Evolutionary conservation across 1,140 invertebrate genomes (phyloP).

Genomic region (Lethrus apterus): DNA sequence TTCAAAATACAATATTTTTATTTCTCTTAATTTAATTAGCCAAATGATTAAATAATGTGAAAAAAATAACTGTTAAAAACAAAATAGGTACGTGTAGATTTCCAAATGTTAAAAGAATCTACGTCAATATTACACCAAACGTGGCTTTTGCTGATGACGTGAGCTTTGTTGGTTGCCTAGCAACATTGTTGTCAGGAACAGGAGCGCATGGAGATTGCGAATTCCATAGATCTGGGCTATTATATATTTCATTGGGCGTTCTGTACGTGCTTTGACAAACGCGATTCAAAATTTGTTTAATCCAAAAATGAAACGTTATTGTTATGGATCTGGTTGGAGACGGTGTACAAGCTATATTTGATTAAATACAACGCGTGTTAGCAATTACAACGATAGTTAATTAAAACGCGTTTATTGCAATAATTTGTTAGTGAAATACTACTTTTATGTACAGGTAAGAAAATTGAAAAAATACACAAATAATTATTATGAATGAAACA

Average conservation of each 20-base stretch:
- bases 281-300: too few relatives aligned
- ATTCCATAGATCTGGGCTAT: too few relatives aligned
- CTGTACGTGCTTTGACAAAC: too few relatives aligned
- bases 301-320: too few relatives aligned
- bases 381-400: neutral
- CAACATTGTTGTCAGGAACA: constrained; percentile 34
- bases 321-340: neutral
- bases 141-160: constrained; percentile 11
- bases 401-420: neutral
- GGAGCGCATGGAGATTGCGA: constrained; percentile 23
- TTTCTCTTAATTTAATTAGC: too few relatives aligned
- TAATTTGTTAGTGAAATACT: neutral
- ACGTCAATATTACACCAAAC: neutral
- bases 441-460: neutral
- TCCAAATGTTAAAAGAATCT: too few relatives aligned
- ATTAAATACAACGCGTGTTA: neutral
- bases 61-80: too few relatives aligned
- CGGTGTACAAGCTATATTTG: neutral
- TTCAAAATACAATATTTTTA: too few relatives aligned
- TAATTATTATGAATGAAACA: neutral
- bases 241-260: too few relatives aligned
- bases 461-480: neutral
- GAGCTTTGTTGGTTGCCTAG: constrained; percentile 28
- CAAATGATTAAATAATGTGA: too few relatives aligned
- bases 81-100: too few relatives aligned